Percentiles rank a stretch among this genome's conserved stretches.
Conservation (phyloP, 2,888 invertebrate species). For the Coelinius sp. region DNA sequence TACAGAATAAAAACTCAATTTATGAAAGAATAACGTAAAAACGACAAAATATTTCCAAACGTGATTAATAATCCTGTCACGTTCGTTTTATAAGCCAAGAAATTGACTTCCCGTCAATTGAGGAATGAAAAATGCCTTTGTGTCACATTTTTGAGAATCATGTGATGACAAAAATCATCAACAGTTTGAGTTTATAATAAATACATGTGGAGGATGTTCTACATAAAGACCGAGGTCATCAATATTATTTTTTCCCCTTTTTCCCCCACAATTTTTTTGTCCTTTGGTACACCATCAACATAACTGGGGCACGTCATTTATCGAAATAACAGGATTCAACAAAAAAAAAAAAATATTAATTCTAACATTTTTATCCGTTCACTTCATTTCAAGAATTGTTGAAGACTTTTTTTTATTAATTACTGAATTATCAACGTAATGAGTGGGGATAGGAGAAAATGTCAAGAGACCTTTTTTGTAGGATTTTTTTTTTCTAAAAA, state of each 20-base stretch:
- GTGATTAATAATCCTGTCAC: constrained; percentile 41
- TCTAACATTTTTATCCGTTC: neutral
- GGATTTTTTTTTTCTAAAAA: too few relatives aligned
- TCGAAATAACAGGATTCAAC: neutral
- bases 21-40: neutral
- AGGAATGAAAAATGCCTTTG: neutral
- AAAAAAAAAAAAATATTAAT: neutral
- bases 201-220: constrained; percentile 7
- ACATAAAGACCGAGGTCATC: constrained; percentile 11
- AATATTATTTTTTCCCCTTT: neutral
- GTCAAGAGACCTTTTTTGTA: neutral
- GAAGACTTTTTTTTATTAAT: neutral
- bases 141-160: neutral
- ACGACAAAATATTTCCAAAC: neutral
- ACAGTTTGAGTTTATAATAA: neutral
- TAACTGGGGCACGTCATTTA: constrained; percentile 21
- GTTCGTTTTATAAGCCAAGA: constrained; percentile 1
- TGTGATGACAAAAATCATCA: neutral
- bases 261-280: neutral
- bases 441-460: neutral
- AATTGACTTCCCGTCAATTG: constrained; percentile 54
- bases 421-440: neutral
- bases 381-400: too few relatives aligned
- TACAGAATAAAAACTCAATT: constrained; percentile 1
- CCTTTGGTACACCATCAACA: neutral